phyloP scores from a whole-genome alignment of 2,888 invertebrate genomes.

The Frankliniella intonsa region DNA sequence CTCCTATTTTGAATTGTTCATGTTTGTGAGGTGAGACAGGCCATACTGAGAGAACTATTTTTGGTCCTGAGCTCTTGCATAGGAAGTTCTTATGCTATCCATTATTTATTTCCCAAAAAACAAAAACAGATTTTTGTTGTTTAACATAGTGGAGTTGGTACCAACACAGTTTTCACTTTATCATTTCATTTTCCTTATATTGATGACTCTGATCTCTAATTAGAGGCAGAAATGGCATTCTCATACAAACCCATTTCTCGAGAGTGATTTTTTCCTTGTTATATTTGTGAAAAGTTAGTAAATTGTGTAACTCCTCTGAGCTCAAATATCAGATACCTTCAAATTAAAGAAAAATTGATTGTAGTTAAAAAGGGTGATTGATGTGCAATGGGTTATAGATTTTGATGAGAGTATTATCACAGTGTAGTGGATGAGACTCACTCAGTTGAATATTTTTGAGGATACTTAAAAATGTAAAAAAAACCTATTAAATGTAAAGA shows the following conservation, averaged over 20 bases:
- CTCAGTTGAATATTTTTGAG: conserved; percentile 14
- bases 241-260: not conserved
- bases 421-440: conserved; percentile 4
- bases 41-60: too few relatives aligned
- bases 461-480: conserved; percentile 4
- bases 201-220: not conserved
- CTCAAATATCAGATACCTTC: conserved; percentile 20
- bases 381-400: conserved; percentile 4
- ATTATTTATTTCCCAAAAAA: too few relatives aligned
- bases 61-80: too few relatives aligned
- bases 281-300: conserved; percentile 8
- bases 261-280: conserved; percentile 1
- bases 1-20: not conserved
- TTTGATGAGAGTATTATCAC: not conserved
- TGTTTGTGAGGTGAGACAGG: too few relatives aligned
- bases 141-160: not conserved
- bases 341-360: conserved; percentile 1
- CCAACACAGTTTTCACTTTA: not conserved
- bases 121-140: not conserved
- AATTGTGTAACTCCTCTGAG: conserved; percentile 15
- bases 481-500: not conserved
- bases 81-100: too few relatives aligned
- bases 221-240: not conserved
- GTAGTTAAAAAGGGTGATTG: conserved; percentile 14
- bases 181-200: conserved; percentile 8